Evolutionary conservation across 2,888 invertebrate species (phyloP).

Genomic region (Drosophila neonasuta): DNA sequence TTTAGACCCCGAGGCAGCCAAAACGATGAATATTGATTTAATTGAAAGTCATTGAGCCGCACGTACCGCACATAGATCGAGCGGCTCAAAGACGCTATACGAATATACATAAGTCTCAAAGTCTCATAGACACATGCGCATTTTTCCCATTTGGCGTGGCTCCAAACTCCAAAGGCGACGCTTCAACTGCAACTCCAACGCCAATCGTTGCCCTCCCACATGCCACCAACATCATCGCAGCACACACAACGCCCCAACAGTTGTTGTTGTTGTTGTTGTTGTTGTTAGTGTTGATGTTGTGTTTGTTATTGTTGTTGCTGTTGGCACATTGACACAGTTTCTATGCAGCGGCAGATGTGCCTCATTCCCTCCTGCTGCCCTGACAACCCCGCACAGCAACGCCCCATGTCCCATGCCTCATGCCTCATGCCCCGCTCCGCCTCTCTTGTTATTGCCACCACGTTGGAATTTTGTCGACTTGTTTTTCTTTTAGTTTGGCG

Average conservation of each 20-base stretch:
- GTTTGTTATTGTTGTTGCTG: constrained; percentile 38
- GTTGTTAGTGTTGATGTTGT: constrained; percentile 26
- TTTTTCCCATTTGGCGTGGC: constrained; percentile 69
- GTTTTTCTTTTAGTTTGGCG: constrained; percentile 61
- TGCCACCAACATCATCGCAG: constrained; percentile 55
- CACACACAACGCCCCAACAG: constrained; percentile 58
- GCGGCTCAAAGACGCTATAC: constrained; percentile 43
- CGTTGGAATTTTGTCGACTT: constrained; percentile 73
- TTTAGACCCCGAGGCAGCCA: constrained; percentile 69
- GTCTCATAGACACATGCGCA: constrained; percentile 35
- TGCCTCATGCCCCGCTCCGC: no score
- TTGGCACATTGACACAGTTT: constrained; percentile 73
- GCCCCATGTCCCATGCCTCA: background rate
- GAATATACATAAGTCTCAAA: constrained; percentile 13
- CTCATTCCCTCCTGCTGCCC: constrained; percentile 26
- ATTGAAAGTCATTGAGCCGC: constrained; percentile 78
- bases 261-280: constrained; percentile 41
- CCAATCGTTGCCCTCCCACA: constrained; percentile 65
- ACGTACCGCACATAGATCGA: constrained; percentile 57
- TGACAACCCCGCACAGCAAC: constrained; percentile 9
- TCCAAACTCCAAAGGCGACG: constrained; percentile 52
- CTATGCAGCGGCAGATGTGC: constrained; percentile 71
- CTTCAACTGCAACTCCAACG: constrained; percentile 39
- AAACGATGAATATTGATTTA: constrained; percentile 81
- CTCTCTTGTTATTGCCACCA: constrained; percentile 32